Conservation (phyloP, 2,113 vertebrate species). For the Cynopterus brachyotis region DNA sequence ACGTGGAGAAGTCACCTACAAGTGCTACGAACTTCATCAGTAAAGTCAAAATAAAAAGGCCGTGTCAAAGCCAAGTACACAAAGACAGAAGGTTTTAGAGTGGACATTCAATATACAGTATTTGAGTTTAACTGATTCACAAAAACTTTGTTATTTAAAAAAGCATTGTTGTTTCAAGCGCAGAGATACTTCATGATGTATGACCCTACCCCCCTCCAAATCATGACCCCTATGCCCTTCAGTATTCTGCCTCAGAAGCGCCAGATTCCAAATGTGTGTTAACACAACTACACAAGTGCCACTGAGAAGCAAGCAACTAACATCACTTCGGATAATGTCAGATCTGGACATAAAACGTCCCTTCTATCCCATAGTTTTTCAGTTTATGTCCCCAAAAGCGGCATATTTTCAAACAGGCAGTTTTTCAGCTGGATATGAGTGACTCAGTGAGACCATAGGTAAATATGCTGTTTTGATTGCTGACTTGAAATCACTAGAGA, state of each 20-base stretch:
- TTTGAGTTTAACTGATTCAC: neutral
- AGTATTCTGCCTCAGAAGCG: neutral
- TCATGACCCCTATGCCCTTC: neutral
- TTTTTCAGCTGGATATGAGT: neutral
- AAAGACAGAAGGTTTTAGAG: neutral
- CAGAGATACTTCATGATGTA: neutral
- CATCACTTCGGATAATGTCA: neutral
- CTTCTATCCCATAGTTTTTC: neutral
- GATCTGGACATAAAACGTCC: neutral
- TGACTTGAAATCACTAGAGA: neutral
- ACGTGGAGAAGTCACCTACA: neutral
- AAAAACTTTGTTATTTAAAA: neutral
- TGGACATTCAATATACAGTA: neutral
- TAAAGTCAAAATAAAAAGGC: neutral
- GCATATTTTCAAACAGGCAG: neutral
- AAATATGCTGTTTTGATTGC: neutral
- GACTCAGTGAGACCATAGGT: neutral
- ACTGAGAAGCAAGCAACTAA: neutral
- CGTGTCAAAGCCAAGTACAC: neutral
- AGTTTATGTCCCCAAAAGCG: neutral
- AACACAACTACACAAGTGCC: neutral
- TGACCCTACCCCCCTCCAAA: neutral
- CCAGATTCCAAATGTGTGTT: neutral
- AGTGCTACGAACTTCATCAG: neutral
- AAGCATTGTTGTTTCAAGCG: neutral